Conservation (phyloP, 2,113 vertebrate species). For the Cinclus mexicanus region DNA sequence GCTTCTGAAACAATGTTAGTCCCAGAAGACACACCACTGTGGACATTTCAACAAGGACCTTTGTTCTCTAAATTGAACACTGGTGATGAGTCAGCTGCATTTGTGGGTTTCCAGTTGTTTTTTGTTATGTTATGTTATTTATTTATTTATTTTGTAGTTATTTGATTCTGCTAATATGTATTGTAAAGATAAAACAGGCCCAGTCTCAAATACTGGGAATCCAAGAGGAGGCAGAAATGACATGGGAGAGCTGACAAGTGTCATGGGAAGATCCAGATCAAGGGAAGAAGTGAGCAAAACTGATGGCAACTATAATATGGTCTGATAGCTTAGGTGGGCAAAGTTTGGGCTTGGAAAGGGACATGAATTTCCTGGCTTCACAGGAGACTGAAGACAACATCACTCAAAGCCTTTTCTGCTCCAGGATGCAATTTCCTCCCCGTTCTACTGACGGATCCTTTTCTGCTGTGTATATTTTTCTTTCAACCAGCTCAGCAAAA, state of each 20-base stretch:
- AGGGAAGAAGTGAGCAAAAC: background rate
- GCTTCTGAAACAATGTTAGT: background rate
- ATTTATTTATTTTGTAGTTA: background rate
- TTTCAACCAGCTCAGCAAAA: constrained; percentile 42
- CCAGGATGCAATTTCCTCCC: constrained; percentile 20
- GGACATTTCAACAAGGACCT: background rate
- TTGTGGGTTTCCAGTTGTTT: background rate
- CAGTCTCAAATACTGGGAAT: background rate
- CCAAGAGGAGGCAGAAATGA: background rate
- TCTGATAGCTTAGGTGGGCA: background rate
- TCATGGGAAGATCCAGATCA: background rate
- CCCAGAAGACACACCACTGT: background rate
- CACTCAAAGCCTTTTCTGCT: constrained; percentile 20
- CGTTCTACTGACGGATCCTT: background rate
- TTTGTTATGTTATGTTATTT: background rate
- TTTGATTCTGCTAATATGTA: background rate
- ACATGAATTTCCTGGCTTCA: background rate
- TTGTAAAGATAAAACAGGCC: background rate
- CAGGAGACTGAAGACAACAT: constrained; percentile 15
- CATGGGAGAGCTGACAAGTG: background rate
- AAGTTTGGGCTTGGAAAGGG: background rate
- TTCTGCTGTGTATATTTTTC: constrained; percentile 48
- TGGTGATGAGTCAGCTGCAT: background rate
- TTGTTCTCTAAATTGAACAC: background rate
- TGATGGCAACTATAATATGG: background rate